Evolutionary conservation across 2,113 vertebrate genomes (phyloP).

Genomic region (Cynocephalus volans): DNA sequence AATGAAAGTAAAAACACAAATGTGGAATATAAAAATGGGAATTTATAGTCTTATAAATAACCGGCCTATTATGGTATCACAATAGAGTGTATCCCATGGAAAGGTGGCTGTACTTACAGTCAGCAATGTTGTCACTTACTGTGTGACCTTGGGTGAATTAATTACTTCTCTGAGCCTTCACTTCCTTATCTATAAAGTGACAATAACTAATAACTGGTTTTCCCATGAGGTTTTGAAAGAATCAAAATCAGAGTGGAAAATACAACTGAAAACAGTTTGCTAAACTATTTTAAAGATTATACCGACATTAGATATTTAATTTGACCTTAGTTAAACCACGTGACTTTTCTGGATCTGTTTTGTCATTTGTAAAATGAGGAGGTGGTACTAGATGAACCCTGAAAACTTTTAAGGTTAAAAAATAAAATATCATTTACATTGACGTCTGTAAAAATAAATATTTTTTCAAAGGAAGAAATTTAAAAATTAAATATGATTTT

Average conservation of each 20-base stretch:
- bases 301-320: not conserved
- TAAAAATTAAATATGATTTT: constrained; percentile 59
- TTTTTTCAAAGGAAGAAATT: constrained; percentile 46
- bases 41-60: not conserved
- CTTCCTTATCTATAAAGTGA: not conserved
- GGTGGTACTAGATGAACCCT: not conserved
- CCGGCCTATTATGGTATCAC: not conserved
- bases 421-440: not conserved
- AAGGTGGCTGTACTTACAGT: not conserved
- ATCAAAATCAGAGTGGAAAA: constrained; percentile 3
- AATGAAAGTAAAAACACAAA: not conserved
- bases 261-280: not conserved
- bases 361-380: not conserved
- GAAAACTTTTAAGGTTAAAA: not conserved
- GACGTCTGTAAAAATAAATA: constrained; percentile 28
- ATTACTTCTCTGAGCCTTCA: not conserved
- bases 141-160: not conserved
- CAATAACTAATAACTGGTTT: not conserved
- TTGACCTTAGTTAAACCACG: not conserved
- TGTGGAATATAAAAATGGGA: not conserved
- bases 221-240: not conserved
- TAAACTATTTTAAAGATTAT: not conserved
- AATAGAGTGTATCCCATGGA: not conserved
- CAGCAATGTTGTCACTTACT: not conserved
- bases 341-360: not conserved